Base-by-base conservation (phyloP, 2,113 vertebrate genomes). In the Rhinoptilus africanus region DNA sequence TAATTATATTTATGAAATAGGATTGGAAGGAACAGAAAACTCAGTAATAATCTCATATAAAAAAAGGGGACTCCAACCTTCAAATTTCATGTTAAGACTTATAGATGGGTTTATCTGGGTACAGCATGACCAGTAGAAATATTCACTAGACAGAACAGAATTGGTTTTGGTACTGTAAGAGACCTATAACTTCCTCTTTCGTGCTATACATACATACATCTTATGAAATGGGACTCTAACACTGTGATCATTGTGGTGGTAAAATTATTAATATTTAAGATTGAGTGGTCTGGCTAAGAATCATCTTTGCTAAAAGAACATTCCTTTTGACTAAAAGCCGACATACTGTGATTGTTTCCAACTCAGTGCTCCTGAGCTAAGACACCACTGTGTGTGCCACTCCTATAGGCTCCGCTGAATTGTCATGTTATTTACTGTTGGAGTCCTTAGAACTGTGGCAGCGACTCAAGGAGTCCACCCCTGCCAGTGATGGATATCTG, bases 1-100 rank as follows among this genome's bases (percentile, higher is more conserved):
- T 39, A 84, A 45, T 74, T 84, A 22, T 54, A 87, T 68, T 92
- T 97, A 71, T 66, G 22, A 74, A 81, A 94, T 50, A 79, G 12
- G 15, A 79, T 34, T 73, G 16, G 23, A 88, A 81, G 37, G 75
- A 67, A 90, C 35, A 83, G 41, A 95, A 73, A 96, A 77, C 16
- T 56, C 54, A 77, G 35, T 45, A 84, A 87, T 8, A 83, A 68
- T 34, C 37, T 89, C 72, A 68, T 30, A 47, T 21, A 8, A 27
- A 34, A 78, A 91, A 87, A 85, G 50, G 20, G 14, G 7, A 43
- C 23, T 59, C 32, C 67, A 48, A 43, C 13, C 57, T 30, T 81
- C 43, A 84, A 74, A 48, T 12, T 76, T 77, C 17, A 24, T 13
- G 19, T 63, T 73, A 64, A 67, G 48, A 72, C 9, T 1, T 2